Base-by-base conservation (phyloP, 2,888 invertebrate species). In the Rugalucina vietnamica region DNA sequence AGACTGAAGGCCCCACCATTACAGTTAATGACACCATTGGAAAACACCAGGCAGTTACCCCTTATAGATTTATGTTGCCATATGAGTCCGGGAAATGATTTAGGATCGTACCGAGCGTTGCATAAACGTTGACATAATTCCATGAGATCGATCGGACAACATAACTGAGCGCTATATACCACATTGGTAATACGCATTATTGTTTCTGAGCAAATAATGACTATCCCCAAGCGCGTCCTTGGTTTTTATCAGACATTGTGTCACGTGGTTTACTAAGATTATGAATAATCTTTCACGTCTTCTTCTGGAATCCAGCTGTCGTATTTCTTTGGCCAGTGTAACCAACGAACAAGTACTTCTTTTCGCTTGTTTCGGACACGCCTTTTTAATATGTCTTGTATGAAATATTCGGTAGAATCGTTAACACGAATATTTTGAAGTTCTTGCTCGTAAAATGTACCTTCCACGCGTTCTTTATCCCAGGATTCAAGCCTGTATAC, bases 311-410 rank as follows among this genome's bases (percentile, higher is more conserved):
- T 79, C 74, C 79, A 79, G 3, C 39, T 60, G 50, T 74, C 65
- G 32, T 74, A 79, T 32, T 79, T 75, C 27, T 81, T 71, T n/a
- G 81, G 75, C 81, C 81, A 81, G n/a, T 81, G 70, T 49, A 81
- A n/a, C 81, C 81, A 81, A 5, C 76, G n/a, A 4, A 81, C 76
- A 0, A 81, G 49, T 24, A 81, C 49, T 57, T 76, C 75, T 14
- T 14, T 21, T 54, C 27, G 34, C 32, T 76, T 81, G 10, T 69
- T 29, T 65, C 80, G 8, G 1, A 21, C 74, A 37, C 50, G 27
- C 54, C 54, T 76, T 32, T 70, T 81, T 34, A 81, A 29, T 0
- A 76, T 36, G 34, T 69, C 54, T 29, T 76, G 70, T 18, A 81
- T 39, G 39, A 39, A 24, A 50, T 70, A 81, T 70, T 75, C 76